These are phyloP conservation scores for Mechanitis messenoides DNA, from an alignment of 2,888 invertebrate genomes.

Conservation along the genomic window DNA sequence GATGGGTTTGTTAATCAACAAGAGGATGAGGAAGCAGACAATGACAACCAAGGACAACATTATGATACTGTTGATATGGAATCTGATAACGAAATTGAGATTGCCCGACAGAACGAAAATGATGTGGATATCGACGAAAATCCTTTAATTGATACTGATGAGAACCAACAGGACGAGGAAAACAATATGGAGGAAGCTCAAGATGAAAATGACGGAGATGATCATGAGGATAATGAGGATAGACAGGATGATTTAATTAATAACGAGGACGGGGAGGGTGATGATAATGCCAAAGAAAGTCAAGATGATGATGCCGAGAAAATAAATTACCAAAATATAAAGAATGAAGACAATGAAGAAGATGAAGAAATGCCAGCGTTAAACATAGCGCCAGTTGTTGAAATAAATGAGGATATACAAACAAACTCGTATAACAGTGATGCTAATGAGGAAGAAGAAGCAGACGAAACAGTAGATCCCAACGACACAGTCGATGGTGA, in stretches of 20 bases:
- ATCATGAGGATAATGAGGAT: conserved; percentile 43
- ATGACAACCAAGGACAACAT: conserved; percentile 54
- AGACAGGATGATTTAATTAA: conserved; percentile 39
- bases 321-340: conserved; percentile 39
- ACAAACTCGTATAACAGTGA: conserved; percentile 57
- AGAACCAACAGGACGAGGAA: conserved; percentile 38
- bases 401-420: conserved; percentile 69
- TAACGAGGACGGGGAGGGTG: conserved; percentile 39
- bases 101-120: conserved; percentile 56
- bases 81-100: conserved; percentile 72
- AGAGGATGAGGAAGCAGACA: conserved; percentile 39
- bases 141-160: conserved; percentile 40
- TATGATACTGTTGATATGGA: conserved; percentile 73
- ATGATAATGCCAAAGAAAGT: conserved; percentile 35
- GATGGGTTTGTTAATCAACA: conserved; percentile 52
- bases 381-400: conserved; percentile 57
- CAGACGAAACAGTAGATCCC: conserved; percentile 43
- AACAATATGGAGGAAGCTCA: conserved; percentile 42
- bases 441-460: conserved; percentile 53
- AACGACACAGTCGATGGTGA: conserved; percentile 52
- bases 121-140: conserved; percentile 41
- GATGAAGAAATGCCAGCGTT: conserved; percentile 58
- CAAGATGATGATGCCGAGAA: conserved; percentile 42
- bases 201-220: conserved; percentile 35
- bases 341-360: conserved; percentile 53